These are phyloP conservation scores for Ochropleura plecta DNA, from an alignment of 2,888 invertebrate genomes.

Conservation along the genomic window DNA sequence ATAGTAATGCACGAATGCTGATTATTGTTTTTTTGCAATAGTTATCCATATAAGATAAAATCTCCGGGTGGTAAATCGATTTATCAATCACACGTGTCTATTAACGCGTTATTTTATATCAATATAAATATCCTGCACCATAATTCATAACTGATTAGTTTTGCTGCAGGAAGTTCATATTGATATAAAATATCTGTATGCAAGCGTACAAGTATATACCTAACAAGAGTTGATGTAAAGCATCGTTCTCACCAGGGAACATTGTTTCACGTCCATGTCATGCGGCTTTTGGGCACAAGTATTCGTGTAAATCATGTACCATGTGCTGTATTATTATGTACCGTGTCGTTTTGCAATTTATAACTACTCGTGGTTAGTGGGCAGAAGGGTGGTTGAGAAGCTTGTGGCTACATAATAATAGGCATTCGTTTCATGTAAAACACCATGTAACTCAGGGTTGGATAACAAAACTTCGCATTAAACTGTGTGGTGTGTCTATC, in stretches of 20 bases:
- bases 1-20: background rate
- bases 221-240: constrained; percentile 27
- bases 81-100: too few species aligned
- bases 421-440: too few species aligned
- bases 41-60: background rate
- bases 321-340: constrained; percentile 27
- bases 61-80: background rate
- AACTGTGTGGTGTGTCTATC: too few species aligned
- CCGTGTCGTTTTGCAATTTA: background rate
- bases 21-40: background rate
- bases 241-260: constrained; percentile 44
- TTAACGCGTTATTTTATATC: too few species aligned
- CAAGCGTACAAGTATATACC: background rate
- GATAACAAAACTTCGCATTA: too few species aligned
- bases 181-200: constrained; percentile 2
- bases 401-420: too few species aligned
- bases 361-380: background rate
- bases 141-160: background rate
- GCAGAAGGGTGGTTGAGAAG: too few species aligned
- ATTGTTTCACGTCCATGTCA: constrained; percentile 37
- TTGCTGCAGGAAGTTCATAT: constrained; percentile 12
- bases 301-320: constrained; percentile 44
- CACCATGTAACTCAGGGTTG: too few species aligned
- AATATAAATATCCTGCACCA: too few species aligned
- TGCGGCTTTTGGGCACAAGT: constrained; percentile 35